Conservation (phyloP, 37 sponge, comb jelly and placozoan genomes). For the Haliclona indistincta region DNA sequence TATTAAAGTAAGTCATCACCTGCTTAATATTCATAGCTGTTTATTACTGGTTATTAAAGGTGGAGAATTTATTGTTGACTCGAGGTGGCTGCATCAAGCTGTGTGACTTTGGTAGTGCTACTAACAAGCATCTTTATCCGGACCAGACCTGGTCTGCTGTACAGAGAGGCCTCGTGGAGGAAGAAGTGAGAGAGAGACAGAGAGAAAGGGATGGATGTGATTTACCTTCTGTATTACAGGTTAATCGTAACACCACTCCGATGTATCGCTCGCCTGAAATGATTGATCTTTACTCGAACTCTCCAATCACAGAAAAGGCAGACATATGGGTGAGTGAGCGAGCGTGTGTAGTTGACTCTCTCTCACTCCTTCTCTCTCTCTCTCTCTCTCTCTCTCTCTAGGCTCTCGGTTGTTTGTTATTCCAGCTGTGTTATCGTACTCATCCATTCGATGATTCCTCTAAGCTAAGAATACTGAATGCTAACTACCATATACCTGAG, state of each 20-base stretch:
- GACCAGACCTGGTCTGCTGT: conserved; percentile 75
- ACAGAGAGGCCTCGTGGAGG: conserved; percentile 87
- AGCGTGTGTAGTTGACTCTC: background rate
- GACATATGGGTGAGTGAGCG: conserved; percentile 82
- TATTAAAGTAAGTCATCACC: conserved; percentile 70
- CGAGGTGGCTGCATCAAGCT: conserved; percentile 71
- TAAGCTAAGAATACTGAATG: conserved; percentile 85
- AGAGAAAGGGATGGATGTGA: background rate
- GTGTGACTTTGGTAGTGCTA: conserved; percentile 99
- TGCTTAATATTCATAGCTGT: too few relatives aligned
- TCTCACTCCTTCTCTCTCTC: background rate
- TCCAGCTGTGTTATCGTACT: conserved; percentile 73
- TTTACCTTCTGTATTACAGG: conserved; percentile 43
- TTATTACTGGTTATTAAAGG: conserved; percentile 60
- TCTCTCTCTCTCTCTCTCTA: background rate
- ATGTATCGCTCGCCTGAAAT: conserved; percentile 97
- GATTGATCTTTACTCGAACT: conserved; percentile 93
- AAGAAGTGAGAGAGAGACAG: conserved; percentile 73
- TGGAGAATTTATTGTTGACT: conserved; percentile 87
- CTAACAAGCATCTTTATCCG: conserved; percentile 68
- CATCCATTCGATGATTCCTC: conserved; percentile 91
- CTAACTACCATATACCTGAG: conserved; percentile 81
- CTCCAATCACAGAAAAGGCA: conserved; percentile 71
- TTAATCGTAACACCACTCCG: conserved; percentile 94
- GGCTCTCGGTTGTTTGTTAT: conserved; percentile 87